Evolutionary conservation across 2,888 invertebrate species (phyloP), one percentile per base, ranked within the genome.

Genomic region (Ecdyonurus torrentis): DNA sequence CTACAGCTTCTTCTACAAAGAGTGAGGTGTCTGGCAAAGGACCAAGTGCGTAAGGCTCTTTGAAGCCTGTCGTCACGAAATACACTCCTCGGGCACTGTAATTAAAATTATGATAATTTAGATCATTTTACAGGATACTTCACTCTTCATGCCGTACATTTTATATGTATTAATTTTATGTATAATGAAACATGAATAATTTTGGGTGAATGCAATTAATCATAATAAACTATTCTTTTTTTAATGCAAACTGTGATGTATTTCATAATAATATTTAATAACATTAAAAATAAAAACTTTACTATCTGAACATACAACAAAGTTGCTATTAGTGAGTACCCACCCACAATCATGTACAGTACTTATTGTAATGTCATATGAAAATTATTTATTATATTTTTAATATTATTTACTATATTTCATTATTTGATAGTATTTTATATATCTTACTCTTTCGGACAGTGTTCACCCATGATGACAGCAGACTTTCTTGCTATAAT

Each of bases 41-140:
- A 1, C 84, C 84, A 60, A 80, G 72, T 1, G 84, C 84, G 70
- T 77, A 84, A 0, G 84, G 84, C 15, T 78, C 70, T 1, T 75
- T 71, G 1, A 77, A 75, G 64, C 77, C 79, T 1, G 84, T 84
- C 63, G 76, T 77, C 1, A 81, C 77, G 25, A 83, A 71, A 68
- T 79, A 77, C 70, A 82, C 79, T 1, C 84, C 84, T 0, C 72
- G 70, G 0, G 74, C 70, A 1, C 63, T 63, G 52, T 23, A 20
- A 55, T 15, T n/a, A n/a, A n/a, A n/a, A n/a, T n/a, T n/a, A n/a
- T n/a, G n/a, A n/a, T n/a, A n/a, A n/a, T n/a, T n/a, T n/a, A n/a
- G n/a, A n/a, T n/a, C n/a, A n/a, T n/a, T n/a, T n/a, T n/a, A n/a
- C n/a, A n/a, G n/a, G n/a, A n/a, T n/a, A n/a, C n/a, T n/a, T n/a